These are phyloP conservation scores for Tromatobia lineatoria DNA, from an alignment of 2,888 invertebrate species.

Conservation along the genomic window DNA sequence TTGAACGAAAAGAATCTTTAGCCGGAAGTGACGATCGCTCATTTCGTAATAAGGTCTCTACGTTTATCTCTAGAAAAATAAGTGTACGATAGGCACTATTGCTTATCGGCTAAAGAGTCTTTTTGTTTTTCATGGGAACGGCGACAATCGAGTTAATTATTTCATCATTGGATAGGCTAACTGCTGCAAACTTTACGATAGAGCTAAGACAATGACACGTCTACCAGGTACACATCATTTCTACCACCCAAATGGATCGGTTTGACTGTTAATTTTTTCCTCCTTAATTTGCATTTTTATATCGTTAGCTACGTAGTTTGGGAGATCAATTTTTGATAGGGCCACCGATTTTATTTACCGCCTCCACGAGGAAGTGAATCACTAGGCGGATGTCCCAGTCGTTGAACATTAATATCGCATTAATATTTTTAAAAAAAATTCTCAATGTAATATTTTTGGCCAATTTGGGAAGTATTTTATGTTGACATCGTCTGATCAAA, in stretches of 20 bases:
- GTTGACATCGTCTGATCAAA: no score
- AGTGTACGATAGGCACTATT: slow-evolving; percentile 57
- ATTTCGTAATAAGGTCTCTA: slow-evolving; percentile 40
- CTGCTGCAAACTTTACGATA: slow-evolving; percentile 32
- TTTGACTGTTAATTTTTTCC: slow-evolving; percentile 9
- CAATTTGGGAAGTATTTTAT: no score
- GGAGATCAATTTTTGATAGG: slow-evolving; percentile 11
- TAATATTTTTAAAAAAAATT: background rate
- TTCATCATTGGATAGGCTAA: slow-evolving; percentile 61
- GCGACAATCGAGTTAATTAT: background rate
- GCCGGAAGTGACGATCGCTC: slow-evolving; percentile 30
- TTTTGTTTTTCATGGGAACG: background rate
- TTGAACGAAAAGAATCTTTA: slow-evolving; percentile 28
- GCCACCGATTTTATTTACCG: background rate
- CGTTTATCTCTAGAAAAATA: slow-evolving; percentile 62
- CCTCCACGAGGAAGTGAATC: background rate
- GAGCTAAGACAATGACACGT: slow-evolving; percentile 60
- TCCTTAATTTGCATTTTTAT: slow-evolving; percentile 9
- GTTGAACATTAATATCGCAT: background rate
- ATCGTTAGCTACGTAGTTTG: slow-evolving; percentile 21
- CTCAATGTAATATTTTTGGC: background rate
- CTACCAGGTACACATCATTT: slow-evolving; percentile 62
- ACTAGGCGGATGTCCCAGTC: slow-evolving; percentile 37
- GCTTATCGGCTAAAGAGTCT: slow-evolving; percentile 36
- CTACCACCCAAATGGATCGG: slow-evolving; percentile 38